Conservation (phyloP, 2,113 vertebrate genomes). For the Zootoca vivipara region DNA sequence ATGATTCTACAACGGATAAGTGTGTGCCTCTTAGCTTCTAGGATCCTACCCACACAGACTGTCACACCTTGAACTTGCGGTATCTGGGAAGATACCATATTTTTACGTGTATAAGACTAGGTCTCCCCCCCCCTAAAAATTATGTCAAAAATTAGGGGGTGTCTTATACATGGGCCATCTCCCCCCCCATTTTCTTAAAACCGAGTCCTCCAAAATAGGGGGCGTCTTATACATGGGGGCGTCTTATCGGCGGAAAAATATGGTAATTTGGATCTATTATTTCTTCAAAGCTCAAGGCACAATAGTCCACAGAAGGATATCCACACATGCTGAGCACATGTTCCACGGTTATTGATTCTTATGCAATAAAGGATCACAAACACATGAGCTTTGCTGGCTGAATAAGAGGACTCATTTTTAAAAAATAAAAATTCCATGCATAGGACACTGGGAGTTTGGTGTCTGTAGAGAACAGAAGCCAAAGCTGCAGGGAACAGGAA, state of each 20-base stretch:
- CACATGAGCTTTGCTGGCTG: neutral
- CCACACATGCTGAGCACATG: neutral
- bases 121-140: accelerated
- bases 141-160: too few species aligned
- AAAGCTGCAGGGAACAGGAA: neutral
- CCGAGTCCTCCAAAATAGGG: too few species aligned
- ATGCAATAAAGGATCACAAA: neutral
- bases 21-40: neutral
- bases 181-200: too few species aligned
- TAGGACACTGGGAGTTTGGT: neutral
- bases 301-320: neutral
- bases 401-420: too few species aligned
- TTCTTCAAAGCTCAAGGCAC: neutral
- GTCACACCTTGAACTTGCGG: neutral
- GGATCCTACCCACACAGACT: neutral
- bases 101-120: too few species aligned
- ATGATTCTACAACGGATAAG: too few species aligned
- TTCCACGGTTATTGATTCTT: neutral
- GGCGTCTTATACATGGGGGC: too few species aligned
- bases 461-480: neutral
- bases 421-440: neutral
- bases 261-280: neutral
- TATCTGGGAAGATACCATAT: too few species aligned
- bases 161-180: too few species aligned
- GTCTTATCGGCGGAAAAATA: too few species aligned